Evolutionary conservation across 1,140 invertebrate genomes (phyloP), one percentile per base, ranked within the genome.

Genomic region (Cyphomyrmex costatus): DNA sequence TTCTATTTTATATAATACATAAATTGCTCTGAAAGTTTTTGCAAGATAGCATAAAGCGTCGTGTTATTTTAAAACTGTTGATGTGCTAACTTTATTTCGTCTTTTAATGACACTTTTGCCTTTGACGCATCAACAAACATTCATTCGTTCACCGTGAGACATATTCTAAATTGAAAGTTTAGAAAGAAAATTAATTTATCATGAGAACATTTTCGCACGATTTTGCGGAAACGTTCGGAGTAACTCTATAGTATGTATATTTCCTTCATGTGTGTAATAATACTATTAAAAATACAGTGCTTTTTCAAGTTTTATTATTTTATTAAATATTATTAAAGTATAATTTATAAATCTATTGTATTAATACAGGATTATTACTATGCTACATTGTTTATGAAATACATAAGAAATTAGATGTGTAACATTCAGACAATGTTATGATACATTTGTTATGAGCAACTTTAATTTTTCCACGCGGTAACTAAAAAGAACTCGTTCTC

Each of bases 401-500:
- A 21, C 7, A 36, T 53, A 74, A 36, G 7, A 73, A 73, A 14
- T 74, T 21, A 56, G 51, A 73, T 42, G 14, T 2, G 4, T 27
- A 36, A 60, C 14, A 27, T 36, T 36, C 30, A 58, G 46, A 65
- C 1, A 21, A 4, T 4, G 33, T 65, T 33, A 42, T 42, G 8
- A 46, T 76, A 49, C 7, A 33, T 56, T 10, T 51, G 46, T 65
- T 21, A 10, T 2, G 7, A 7, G 65, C 51, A 82, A 46, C 21
- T 53, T 53, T 36, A 30, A 80, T 73, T 73, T 71, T 82, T 36
- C 24, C 14, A 8, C 19, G 0, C 30, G 27, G 27, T 70, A 70
- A 80, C 53, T 70, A 56, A 70, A 42, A 42, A 42, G 10, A 42
- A 60, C 7, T 60, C 16, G 33, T 58, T 36, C 2, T 8, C 8